Percentiles rank a stretch among this genome's conserved stretches.
phyloP scores from a whole-genome alignment of 1,140 invertebrate species.

The Drosophila sproati region DNA sequence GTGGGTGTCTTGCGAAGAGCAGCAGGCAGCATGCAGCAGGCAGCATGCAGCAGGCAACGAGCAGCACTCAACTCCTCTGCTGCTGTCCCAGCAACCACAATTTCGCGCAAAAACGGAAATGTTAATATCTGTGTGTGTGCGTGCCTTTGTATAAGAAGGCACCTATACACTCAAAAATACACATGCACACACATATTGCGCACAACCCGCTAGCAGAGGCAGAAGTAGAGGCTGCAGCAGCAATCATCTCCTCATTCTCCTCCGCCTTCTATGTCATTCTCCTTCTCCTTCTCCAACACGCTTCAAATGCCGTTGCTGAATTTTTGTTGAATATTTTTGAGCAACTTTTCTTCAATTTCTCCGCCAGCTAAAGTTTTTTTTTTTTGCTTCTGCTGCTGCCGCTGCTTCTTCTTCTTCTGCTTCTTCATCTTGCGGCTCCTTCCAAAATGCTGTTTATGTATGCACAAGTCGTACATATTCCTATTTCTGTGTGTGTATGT shows the following conservation, averaged over 20 bases:
- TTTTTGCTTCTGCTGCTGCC: slow-evolving; percentile 8
- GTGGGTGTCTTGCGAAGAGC: slow-evolving; percentile 13
- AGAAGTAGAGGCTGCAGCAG: neutral
- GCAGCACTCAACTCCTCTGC: neutral
- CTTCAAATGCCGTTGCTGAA: slow-evolving; percentile 56
- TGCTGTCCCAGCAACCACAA: slow-evolving; percentile 58
- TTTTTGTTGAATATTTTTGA: slow-evolving; percentile 71
- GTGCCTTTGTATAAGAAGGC: slow-evolving; percentile 46
- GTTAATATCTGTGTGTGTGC: neutral
- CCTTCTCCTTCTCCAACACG: slow-evolving; percentile 10
- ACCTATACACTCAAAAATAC: slow-evolving; percentile 3
- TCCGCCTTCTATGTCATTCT: neutral
- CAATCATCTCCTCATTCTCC: neutral
- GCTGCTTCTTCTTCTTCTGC: slow-evolving; percentile 6
- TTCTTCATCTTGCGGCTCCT: neutral
- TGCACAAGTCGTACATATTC: slow-evolving; percentile 9
- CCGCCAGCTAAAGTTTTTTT: slow-evolving; percentile 56
- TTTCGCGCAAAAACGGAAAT: slow-evolving; percentile 63
- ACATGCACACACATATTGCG: slow-evolving; percentile 31
- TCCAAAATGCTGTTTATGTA: slow-evolving; percentile 23
- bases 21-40: neutral
- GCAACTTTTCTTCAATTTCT: slow-evolving; percentile 71
- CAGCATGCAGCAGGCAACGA: neutral
- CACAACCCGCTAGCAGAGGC: slow-evolving; percentile 12
- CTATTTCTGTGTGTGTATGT: neutral